These are phyloP conservation scores for Nymphalis urticae DNA, from an alignment of 2,888 invertebrate genomes.

Conservation along the genomic window DNA sequence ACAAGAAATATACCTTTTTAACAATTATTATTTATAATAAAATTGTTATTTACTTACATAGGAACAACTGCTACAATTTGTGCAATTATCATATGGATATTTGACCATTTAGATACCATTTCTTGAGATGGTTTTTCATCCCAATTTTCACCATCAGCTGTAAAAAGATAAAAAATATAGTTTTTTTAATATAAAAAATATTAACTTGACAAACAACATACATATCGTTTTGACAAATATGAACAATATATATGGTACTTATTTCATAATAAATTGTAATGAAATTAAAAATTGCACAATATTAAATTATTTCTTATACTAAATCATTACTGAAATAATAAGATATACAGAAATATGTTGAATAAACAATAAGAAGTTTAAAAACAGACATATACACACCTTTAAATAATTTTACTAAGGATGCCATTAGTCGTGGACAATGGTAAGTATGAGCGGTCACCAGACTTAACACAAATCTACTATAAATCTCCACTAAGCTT, in stretches of 20 bases:
- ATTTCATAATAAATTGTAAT: constrained; percentile 29
- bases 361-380: neutral
- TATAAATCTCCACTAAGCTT: constrained; percentile 60
- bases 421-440: constrained; percentile 61
- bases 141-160: constrained; percentile 81
- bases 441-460: constrained; percentile 76
- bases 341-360: too few relatives aligned
- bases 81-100: constrained; percentile 82
- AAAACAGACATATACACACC: constrained; percentile 48
- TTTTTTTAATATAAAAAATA: neutral
- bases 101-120: constrained; percentile 80
- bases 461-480: constrained; percentile 62
- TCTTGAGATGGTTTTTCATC: constrained; percentile 81
- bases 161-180: constrained; percentile 39
- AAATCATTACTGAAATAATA: neutral
- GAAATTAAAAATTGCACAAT: neutral
- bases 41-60: constrained; percentile 61
- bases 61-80: constrained; percentile 76
- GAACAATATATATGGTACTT: too few relatives aligned
- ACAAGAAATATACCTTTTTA: too few relatives aligned
- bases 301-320: too few relatives aligned
- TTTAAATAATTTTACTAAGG: constrained; percentile 68
- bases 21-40: too few relatives aligned
- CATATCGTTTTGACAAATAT: neutral
- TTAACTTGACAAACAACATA: too few relatives aligned